A percentile compares a stretch with the other conserved stretches of the same genome.
These are phyloP conservation scores for Microcebus tavaratra DNA, from an alignment of 2,113 vertebrate species.

Conservation along the genomic window DNA sequence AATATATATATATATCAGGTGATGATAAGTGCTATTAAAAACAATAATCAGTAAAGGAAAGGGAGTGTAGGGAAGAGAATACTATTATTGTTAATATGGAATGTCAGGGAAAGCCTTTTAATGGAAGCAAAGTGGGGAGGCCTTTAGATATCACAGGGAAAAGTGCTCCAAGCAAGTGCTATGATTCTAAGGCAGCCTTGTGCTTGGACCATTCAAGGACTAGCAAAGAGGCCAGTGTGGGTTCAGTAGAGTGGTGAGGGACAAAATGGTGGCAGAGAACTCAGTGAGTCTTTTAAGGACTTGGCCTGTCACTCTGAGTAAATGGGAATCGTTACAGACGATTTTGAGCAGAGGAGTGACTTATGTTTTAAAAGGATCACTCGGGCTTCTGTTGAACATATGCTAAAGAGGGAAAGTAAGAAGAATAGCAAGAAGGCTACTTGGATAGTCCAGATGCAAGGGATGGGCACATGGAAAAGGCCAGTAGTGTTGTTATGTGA, in stretches of 20 bases:
- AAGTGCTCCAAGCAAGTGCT: background rate
- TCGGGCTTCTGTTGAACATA: background rate
- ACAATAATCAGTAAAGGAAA: background rate
- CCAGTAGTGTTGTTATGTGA: background rate
- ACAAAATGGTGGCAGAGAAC: background rate
- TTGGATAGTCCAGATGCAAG: background rate
- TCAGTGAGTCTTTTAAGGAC: background rate
- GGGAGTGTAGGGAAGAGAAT: background rate
- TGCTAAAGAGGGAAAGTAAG: background rate
- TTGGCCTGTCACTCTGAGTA: background rate
- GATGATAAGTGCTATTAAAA: background rate
- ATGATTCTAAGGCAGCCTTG: background rate
- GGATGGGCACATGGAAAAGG: background rate
- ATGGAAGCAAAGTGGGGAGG: background rate
- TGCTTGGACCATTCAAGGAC: background rate
- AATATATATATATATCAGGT: background rate
- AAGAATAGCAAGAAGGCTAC: background rate
- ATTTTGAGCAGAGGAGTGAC: background rate
- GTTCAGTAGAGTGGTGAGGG: background rate
- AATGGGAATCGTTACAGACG: background rate
- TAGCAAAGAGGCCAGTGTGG: background rate
- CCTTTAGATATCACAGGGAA: background rate
- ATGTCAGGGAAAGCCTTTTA: background rate
- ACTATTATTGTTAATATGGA: background rate
- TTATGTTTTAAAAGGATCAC: background rate